Base-by-base conservation (phyloP, 2,113 vertebrate species). In the Kobus ellipsiprymnus region DNA sequence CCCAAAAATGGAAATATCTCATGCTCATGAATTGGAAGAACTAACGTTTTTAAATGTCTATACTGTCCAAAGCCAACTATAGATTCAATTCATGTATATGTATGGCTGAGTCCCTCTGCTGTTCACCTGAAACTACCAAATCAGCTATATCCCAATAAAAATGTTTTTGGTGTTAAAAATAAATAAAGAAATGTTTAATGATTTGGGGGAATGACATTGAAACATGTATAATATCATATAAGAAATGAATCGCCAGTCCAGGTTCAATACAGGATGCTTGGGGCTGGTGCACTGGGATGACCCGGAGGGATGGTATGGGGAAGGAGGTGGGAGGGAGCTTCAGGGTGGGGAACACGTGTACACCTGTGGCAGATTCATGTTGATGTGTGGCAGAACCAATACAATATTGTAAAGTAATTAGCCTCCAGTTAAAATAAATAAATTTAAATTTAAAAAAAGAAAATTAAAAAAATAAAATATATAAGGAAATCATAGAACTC, bases 361-460 rank as follows among this genome's bases (percentile, higher is more conserved):
- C 6, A 0, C 27, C 12, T 30, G 5, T 60, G 2, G 59, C 12
- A 13, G 59, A 60, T 60, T 60, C 27, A 6, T 60, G 59, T 14
- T 60, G 59, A 60, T 29, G 59, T 60, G 27, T 29, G 27, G 27
- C 59, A 30, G 59, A 60, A 60, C 2, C 27, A 60, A 60, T 60
- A 60, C 27, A 30, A 60, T 60, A 60, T 60, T 60, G 29, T 60
- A 60, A 60, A 60, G 59, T 60, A 60, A 30, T 29, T 60, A 60
- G 27, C 59, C 59, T 60, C 59, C 59, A 60, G 29, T 60, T 60
- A 59, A 57, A 57, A 23, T 23, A 57, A 59, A 59, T 59, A 60
- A 29, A 59, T 59, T 59, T 27, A 27, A 59, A 12, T 59, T 57
- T 12, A 5, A 59, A 59, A 57, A 59, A 13, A 29, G 25, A 13